Evolutionary conservation across 2,113 vertebrate genomes (phyloP).

Genomic region (Thomomys bottae): DNA sequence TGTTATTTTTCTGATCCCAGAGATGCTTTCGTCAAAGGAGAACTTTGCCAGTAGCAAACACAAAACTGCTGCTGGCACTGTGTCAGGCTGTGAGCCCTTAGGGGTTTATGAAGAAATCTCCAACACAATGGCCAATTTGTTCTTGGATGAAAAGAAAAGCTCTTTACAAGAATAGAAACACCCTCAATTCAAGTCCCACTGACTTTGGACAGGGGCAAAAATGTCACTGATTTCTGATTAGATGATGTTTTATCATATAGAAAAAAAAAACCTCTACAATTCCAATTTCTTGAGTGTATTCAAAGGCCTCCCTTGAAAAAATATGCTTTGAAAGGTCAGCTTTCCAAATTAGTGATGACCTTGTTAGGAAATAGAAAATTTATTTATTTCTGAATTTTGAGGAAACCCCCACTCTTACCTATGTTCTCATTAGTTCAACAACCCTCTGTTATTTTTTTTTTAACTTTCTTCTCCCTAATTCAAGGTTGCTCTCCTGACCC

Average conservation of each 20-base stretch:
- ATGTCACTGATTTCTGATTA: background rate
- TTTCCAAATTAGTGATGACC: constrained; percentile 28
- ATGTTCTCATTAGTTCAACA: background rate
- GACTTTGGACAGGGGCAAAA: background rate
- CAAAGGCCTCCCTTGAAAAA: constrained; percentile 6
- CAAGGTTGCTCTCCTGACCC: background rate
- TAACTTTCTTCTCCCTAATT: background rate
- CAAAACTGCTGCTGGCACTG: background rate
- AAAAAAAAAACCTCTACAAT: constrained; percentile 9
- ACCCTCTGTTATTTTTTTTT: background rate
- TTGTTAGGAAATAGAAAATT: constrained; percentile 36
- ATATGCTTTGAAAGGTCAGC: background rate
- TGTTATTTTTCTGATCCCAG: background rate
- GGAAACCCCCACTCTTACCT: background rate
- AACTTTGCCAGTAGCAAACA: background rate
- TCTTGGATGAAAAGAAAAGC: background rate
- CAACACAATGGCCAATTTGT: constrained; percentile 69
- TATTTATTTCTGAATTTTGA: constrained; percentile 9
- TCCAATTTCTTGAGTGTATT: background rate
- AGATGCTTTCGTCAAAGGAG: background rate
- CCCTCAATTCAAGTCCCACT: background rate
- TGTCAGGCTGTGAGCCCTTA: background rate
- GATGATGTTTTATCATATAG: background rate
- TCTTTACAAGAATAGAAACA: background rate
- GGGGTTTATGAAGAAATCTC: background rate